Base-by-base conservation (phyloP, 2,113 vertebrate species). In the Oncorhynchus tshawytscha region DNA sequence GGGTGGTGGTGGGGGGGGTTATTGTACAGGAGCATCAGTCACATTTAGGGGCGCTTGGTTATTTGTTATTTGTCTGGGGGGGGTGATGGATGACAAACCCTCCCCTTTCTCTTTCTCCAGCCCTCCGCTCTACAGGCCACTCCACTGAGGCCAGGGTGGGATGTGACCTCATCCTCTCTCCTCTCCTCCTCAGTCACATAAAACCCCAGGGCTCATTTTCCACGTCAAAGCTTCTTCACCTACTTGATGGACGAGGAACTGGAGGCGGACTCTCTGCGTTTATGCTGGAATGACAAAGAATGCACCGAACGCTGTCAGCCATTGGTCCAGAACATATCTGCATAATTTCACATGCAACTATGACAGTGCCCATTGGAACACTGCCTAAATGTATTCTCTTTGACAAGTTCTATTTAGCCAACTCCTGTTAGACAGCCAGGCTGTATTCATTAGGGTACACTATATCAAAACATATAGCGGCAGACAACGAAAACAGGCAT, bases 211-310 rank as follows among this genome's bases (percentile, higher is more conserved):
- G 62, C 49, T 3, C 39, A 9, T 9, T 45, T 62, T 39, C 67
- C 12, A 34, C 81, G 57, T 15, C 92, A 96, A 0, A 86, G 94
- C 82, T 97, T 96, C 94, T 97, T 97, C 87, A 93, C 91, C 88
- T 96, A 95, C 88, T 96, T 96, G 86, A 95, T 81, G 0, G 95
- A 96, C 34, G 95, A 97, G 3, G 94, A 96, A 81, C 95, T 96
- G 82, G 94, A 97, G 51, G 94, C 94, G 0, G 94, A 96, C 81
- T 96, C 95, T 81, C 94, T 93, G 34, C 92, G 85, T 81, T 96
- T 98, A 77, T 95, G 94, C 94, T 96, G 89, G 80, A 78, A 20
- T 82, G 29, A 77, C 5, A 79, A 31, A 45, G 16, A 15, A 62
- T 18, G 2, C 4, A 62, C 3, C 6, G 3, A 16, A 22, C 59